Base-by-base conservation (phyloP, 2,113 vertebrate species). In the Romanogobio albipinnatus region DNA sequence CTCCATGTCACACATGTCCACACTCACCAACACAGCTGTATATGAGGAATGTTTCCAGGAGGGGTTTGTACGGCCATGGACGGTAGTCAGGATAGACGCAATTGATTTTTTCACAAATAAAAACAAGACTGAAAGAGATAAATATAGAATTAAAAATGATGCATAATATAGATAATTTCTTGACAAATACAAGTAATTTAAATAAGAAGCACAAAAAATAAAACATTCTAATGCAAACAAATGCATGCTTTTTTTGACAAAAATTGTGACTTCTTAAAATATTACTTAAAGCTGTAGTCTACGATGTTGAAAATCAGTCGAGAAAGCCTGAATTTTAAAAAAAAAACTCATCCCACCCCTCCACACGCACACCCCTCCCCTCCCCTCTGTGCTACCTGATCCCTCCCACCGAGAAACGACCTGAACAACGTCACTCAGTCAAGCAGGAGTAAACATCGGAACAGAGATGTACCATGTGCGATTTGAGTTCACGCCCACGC, bases 1-100 rank as follows among this genome's bases (percentile, higher is more conserved):
- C 82, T 84, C 71, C 86, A n/a, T n/a, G n/a, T n/a, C n/a, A n/a
- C 82, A 84, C 66, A 83, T 82, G 88, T 49, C 62, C 64, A 82
- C 53, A 81, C 4, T 84, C 39, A 83, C 73, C 43, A 74, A 73
- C 29, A 64, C 22, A 3, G 74, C 33, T 62, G 47, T 43, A 43
- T 76, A 56, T 76, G 70, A 84, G 74, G 70, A 87, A 87, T 81
- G 51, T 70, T 45, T 39, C 39, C n/a, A 62, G 76, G 24, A 78
- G 45, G 70, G 61, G 77, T 82, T 53, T 76, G 51, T 62, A 85
- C 49, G 62, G 53, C 15, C 45, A 22, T n/a, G 68, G 17, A 43
- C 5, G 17, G 22, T 43, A 71, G 66, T n/a, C 68, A n/a, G 68
- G 9, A 68, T 22, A 49, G 14, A 82, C 15, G n/a, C 45, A 53